A percentile compares a stretch with the other conserved stretches of the same genome.
Conservation (phyloP, 2,888 invertebrate genomes). For the Epicampocera succincta region DNA sequence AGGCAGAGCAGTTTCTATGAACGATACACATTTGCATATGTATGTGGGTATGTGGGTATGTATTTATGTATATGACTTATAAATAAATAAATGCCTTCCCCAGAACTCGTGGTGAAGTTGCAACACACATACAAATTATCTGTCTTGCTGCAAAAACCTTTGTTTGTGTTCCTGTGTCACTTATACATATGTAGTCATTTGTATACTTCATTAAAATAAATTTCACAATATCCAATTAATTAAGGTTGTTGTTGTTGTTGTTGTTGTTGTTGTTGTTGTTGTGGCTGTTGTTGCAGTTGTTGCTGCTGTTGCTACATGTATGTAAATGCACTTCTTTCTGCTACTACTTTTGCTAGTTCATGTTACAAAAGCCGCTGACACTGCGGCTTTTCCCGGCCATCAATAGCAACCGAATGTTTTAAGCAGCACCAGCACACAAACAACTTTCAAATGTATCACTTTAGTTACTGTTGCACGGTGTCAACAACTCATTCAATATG, state of each 20-base stretch:
- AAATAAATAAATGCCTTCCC: conserved; percentile 54
- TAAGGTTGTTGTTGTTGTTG: conserved; percentile 47
- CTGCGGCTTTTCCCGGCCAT: conserved; percentile 45
- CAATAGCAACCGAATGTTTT: conserved; percentile 27
- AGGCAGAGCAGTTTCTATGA: not conserved
- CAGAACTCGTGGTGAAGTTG: conserved; percentile 7
- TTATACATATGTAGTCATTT: conserved; percentile 58
- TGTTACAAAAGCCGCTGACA: conserved; percentile 49
- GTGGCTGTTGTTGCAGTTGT: not conserved
- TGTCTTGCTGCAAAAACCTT: not conserved
- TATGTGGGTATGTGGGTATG: conserved; percentile 13
- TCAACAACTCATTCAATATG: conserved; percentile 70
- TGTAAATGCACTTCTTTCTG: not conserved
- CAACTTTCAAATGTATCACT: conserved; percentile 6
- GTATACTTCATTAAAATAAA: conserved; percentile 66
- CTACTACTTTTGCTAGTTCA: not conserved
- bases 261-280: conserved; percentile 6
- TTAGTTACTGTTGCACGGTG: conserved; percentile 55
- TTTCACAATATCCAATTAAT: conserved; percentile 66
- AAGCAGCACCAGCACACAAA: not conserved
- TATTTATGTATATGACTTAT: conserved; percentile 43
- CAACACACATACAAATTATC: conserved; percentile 45
- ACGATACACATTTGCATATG: not conserved
- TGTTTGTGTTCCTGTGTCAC: not conserved
- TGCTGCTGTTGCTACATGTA: not conserved